Conservation (phyloP, 2,888 invertebrate species). For the Lochmaea crataegi region DNA sequence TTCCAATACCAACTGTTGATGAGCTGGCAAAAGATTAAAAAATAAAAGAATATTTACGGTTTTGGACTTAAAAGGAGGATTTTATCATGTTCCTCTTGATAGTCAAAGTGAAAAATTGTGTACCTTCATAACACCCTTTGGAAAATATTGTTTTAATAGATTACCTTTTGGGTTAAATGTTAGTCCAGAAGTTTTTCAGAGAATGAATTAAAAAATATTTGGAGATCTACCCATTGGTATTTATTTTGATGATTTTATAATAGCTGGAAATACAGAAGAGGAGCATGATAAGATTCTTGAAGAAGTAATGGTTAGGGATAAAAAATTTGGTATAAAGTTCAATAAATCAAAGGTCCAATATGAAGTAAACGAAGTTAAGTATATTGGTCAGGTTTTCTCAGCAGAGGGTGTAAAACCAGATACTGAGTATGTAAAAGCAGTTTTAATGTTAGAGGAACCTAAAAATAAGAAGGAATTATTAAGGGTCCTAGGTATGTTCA, state of each 20-base stretch:
- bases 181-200: no score
- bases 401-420: constrained; percentile 38
- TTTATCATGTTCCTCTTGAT: no score
- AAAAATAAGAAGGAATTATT: constrained; percentile 51
- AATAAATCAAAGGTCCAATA: constrained; percentile 46
- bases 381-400: constrained; percentile 47
- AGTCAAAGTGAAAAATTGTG: no score
- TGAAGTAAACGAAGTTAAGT: constrained; percentile 44
- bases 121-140: no score
- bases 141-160: no score
- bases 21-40: no score
- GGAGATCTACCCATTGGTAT: neutral
- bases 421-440: constrained; percentile 40
- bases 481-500: constrained; percentile 52
- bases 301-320: constrained; percentile 44
- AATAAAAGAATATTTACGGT: no score
- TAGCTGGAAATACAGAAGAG: constrained; percentile 12
- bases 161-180: no score
- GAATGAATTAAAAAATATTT: no score
- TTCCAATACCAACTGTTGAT: no score
- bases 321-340: constrained; percentile 48
- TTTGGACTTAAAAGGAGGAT: no score
- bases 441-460: constrained; percentile 40
- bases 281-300: constrained; percentile 45
- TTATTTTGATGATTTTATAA: constrained; percentile 52